Percentiles rank a stretch among this genome's conserved stretches.
Evolutionary conservation across 2,888 invertebrate species (phyloP).

Genomic region (Cantharis lateralis): DNA sequence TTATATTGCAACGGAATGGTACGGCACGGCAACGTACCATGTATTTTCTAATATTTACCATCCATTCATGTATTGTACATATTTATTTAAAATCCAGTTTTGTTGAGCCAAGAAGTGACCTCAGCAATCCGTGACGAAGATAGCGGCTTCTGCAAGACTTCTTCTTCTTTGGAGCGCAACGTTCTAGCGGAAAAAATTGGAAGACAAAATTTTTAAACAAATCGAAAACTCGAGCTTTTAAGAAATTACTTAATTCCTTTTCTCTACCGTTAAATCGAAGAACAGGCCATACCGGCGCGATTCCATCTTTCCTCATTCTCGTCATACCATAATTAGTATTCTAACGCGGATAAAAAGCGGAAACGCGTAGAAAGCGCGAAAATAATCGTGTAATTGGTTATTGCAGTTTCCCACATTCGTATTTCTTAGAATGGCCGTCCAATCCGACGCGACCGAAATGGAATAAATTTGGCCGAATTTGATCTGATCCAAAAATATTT

Average conservation of each 20-base stretch:
- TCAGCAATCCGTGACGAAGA: constrained; percentile 25
- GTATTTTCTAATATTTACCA: constrained; percentile 34
- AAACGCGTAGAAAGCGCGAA: constrained; percentile 33
- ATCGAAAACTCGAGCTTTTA: constrained; percentile 1
- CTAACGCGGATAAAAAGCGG: constrained; percentile 25
- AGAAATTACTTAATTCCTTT: constrained; percentile 10
- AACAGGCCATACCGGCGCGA: not conserved
- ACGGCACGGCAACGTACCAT: not conserved
- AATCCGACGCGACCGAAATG: constrained; percentile 8
- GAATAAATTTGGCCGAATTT: constrained; percentile 16
- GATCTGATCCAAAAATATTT: not conserved
- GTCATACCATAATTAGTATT: constrained; percentile 29
- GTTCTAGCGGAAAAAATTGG: constrained; percentile 21
- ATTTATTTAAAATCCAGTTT: constrained; percentile 36
- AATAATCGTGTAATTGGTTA: constrained; percentile 29
- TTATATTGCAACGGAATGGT: not conserved
- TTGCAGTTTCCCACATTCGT: constrained; percentile 29
- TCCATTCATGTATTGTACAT: constrained; percentile 26
- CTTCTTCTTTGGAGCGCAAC: constrained; percentile 17
- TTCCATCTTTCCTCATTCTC: constrained; percentile 29
- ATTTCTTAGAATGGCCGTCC: constrained; percentile 19
- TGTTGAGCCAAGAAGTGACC: constrained; percentile 23
- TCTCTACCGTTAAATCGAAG: not conserved
- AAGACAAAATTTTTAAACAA: constrained; percentile 4
- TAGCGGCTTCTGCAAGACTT: constrained; percentile 25